Base-by-base conservation (phyloP, 2,113 vertebrate species). In the Oreochromis spilurus region DNA sequence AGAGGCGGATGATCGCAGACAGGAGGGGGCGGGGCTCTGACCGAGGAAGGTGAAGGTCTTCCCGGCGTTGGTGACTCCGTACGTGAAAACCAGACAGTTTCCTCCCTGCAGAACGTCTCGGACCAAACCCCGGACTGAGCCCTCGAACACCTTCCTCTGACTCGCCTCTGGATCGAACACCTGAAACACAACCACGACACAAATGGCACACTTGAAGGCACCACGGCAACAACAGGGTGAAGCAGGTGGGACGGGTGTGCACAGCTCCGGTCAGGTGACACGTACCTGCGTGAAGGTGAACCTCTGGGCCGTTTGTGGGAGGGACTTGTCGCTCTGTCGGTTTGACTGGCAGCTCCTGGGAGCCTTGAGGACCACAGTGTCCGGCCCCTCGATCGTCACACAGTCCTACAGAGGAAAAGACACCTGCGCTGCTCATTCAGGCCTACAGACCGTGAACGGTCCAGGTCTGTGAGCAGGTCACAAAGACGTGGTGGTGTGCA, bases 31-130 rank as follows among this genome's bases (percentile, higher is more conserved):
- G 5, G 7, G 2, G 11, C 14, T 62, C 95, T 92, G 67, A 99
- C 99, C 98, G 93, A 97, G 96, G 94, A 98, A 98, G 0, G 99
- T 99, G 72, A 98, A 99, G 14, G 98, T 99, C 89, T 99, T 99
- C 3, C 99, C 98, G 38, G 98, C 97, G 90, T 99, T 99, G 55
- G 98, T 99, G 82, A 99, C 96, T 1, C 99, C 98, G 0, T 99
- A 99, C 0, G 98, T 99, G 91, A 99, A 99, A 82, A 99, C 95
- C 75, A 99, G 96, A 48, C 96, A 97, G 96, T 97, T 99, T 4
- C 95, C 96, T 78, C 99, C 98, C 4, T 96, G 95, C 53, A 99
- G 88, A 80, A 99, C 97, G 4, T 98, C 97, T 82, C 92, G 96
- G 21, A 98, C 96, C 82, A 97, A 93, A 75, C 96, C 91, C 16